Evolutionary conservation across 2,113 vertebrate species (phyloP), one percentile per base, ranked within the genome.

Genomic region (Origma solitaria): DNA sequence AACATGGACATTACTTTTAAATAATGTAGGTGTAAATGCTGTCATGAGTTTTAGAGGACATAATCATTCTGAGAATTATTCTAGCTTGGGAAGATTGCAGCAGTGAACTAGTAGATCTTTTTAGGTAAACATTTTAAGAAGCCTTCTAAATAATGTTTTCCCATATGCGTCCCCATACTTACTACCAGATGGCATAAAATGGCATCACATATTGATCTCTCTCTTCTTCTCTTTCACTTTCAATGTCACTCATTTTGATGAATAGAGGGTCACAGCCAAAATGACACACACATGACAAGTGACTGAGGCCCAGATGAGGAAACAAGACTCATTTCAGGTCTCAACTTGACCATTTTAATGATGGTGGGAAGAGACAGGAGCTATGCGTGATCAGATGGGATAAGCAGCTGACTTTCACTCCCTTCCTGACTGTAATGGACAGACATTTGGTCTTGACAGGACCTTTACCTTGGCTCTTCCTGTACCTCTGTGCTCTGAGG

Each of bases 61-160:
- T n/a, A 84, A 69, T 57, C 1, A 58, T 84, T 92, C 45, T 82
- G 89, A 79, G 50, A 86, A 69, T 49, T 87, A 64, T 47, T 79
- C 53, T 60, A 84, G 31, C 66, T 76, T 65, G 73, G 45, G 76
- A 94, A 76, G n/a, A 54, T 50, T 82, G 28, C 37, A 82, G 15
- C 12, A 37, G 35, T 70, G 37, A 60, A 45, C 77, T 60, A 62
- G 20, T 57, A 89, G n/a, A 23, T 45, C 73, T 79, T 76, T 90
- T 24, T 68, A 84, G 73, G 49, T 72, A 95, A 97, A 91, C 19
- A 76, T 78, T 88, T 85, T 79, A 84, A 82, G 72, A 81, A 83
- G n/a, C 19, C 57, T 83, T 86, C 60, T 80, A 57, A 93, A 65
- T 44, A 61, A 23, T 38, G 37, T 65, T 92, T 76, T 88, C 60